Evolutionary conservation across 2,797 vertebrate genomes (phyloP), one percentile per base, ranked within the genome.

Genomic region (Argya squamiceps): DNA sequence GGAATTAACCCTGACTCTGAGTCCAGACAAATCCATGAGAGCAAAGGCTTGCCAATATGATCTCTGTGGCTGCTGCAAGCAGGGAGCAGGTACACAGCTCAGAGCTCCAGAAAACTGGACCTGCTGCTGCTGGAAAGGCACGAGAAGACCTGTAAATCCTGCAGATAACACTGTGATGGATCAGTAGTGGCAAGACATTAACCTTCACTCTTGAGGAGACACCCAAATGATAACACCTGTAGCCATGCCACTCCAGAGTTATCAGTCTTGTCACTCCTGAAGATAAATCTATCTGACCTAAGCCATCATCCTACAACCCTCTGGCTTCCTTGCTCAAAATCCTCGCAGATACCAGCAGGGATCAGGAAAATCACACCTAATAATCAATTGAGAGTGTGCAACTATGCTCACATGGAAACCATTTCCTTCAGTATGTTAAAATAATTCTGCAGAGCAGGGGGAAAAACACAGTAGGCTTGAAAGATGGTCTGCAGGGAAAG

Each of bases 181-280:
- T 96, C 93, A 93, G 96, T 46, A 92, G 92, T 89, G 93, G 92
- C 86, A 93, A 84, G 88, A 88, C 94, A 96, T 96, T 96, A 96
- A 96, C 94, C 96, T 96, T 96, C 96, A 96, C 91, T 96, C 94
- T 91, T 80, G 92, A 97, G 91, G 81, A 96, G 95, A 91, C 92
- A 93, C 74, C 86, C 93, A 93, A 96, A 96, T 96, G 94, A 95
- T 96, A 96, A 94, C 94, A 96, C 94, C 94, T 92, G 91, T 95
- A 96, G 91, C 91, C 91, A 87, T 1, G 60, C 86, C 92, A 83
- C 59, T 91, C 86, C 80, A 59, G 67, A 91, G 86, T 91, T 95
- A 96, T 94, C 94, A 49, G 67, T 92, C 93, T 93, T 96, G 91
- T 95, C 78, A 86, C 44, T 78, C 5, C 6, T 23, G 49, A 86